Base-by-base conservation (phyloP, 2,113 vertebrate genomes). In the Girardinichthys multiradiatus region DNA sequence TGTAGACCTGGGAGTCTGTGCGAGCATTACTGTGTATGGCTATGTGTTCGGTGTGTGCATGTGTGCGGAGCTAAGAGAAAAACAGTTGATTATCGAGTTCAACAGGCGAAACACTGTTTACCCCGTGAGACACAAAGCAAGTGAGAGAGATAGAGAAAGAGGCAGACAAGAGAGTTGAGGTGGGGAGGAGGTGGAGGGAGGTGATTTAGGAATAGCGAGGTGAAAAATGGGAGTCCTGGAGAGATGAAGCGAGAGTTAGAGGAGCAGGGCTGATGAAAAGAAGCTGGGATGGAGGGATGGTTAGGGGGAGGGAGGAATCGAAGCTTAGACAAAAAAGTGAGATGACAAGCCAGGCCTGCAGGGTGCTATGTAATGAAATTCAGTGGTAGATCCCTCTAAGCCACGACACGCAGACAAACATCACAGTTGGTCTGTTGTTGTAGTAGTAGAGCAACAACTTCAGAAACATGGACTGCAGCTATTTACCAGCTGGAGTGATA, bases 51-150 rank as follows among this genome's bases (percentile, higher is more conserved):
- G 61, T 64, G 76, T 69, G 28, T 76, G 54, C 27, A 39, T 60
- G 72, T 72, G 74, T 68, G 67, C 31, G 70, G 13, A 4, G 28
- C 69, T 58, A 73, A 83, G 66, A 84, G 77, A 82, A 89, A 81
- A 61, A 87, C 76, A 86, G 83, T 90, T 92, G 88, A 92, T 92
- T 89, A 89, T 88, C 58, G 77, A 88, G 90, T 87, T 90, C 90
- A 92, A 92, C 90, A 91, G 90, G 87, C 90, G 75, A 91, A 92
- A 88, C 88, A 81, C 86, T 90, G 87, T 89, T 91, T 91, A 91
- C 89, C 84, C 87, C 85, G 80, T 89, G 86, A 91, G 82, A 91
- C 72, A 91, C 76, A 86, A 84, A 81, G 79, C 82, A 35, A 71
- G 68, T 19, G 57, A 79, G 76, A 79, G 68, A 82, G 76, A 82